Evolutionary conservation across 2,113 vertebrate species (phyloP), one percentile per base, ranked within the genome.

Genomic region (Caloenas nicobarica): DNA sequence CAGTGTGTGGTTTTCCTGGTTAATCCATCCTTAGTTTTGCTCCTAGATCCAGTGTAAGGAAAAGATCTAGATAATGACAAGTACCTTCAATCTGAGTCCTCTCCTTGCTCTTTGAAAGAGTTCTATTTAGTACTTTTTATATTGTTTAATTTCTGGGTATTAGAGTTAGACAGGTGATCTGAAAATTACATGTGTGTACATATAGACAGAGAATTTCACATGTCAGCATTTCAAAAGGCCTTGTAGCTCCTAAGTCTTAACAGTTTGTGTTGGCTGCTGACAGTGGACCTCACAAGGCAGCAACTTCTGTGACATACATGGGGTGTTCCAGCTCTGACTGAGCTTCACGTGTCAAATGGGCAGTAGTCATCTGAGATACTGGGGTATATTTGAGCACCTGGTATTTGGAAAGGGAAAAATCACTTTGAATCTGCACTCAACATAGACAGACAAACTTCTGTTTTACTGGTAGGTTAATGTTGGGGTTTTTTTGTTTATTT

Each of bases 101-200:
- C 76, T 82, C 11, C 9, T 5, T 93, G 26, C n/a, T 88, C 16
- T 76, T 54, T 28, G 16, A 19, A 64, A 34, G 48, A 69, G 38
- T 82, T 74, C 40, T 60, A 0, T 53, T 60, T 77, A 54, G 28
- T 72, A 25, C 19, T 36, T 29, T 40, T 82, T 28, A 21, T 79
- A 0, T 33, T 29, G 19, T 8, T 50, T 54, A 9, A 24, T 57
- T 44, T 86, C 46, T 76, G 15, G 7, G 3, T 78, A 22, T 91
- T 84, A 1, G 2, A 16, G 31, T 78, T 79, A 23, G 25, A 71
- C 22, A 50, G 50, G 7, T 72, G 21, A 53, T 68, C 10, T 1
- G 4, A 6, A 64, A 89, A 53, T 42, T 89, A 13, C 2, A 1
- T 24, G 18, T 72, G 7, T 51, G 12, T 53, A 15, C 0, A 0